Base-by-base conservation (phyloP, 1,140 invertebrate species). In the Drosophila jambulina region DNA sequence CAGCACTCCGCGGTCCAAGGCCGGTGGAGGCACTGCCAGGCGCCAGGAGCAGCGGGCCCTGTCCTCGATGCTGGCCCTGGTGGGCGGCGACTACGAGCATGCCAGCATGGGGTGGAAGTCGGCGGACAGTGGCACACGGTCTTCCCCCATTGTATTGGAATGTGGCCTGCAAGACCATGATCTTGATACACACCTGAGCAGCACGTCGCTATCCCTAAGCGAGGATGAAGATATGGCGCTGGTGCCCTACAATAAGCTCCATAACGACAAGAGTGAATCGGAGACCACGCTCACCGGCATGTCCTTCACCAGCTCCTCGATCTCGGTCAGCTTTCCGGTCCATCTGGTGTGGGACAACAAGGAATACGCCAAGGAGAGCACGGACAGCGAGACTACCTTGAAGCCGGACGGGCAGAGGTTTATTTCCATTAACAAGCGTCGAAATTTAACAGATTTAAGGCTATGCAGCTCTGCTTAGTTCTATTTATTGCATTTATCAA, bases 361-460 rank as follows among this genome's bases (percentile, higher is more conserved):
- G 3, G 71, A 62, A 0, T 86, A 48, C 21, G 21, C 54, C 9
- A 29, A 60, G 36, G 12, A 77, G 15, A 83, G 62, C 58, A 76
- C 84, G 0, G 84, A 83, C 2, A 86, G 83, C 36, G 83, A 86
- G 2, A 59, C 78, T 17, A 86, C 83, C 4, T 23, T 86, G 1
- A 74, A 42, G 25, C 71, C 83, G 1, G 83, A 86, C 25, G 84
- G 83, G 1, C 32, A 19, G 15, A 69, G 59, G 46, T 86, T 8
- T 75, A 32, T 13, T 34, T 34, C n/a, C 6, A 5, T 4, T 32
- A 13, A 19, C 27, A 17, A 19, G 1, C 9, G 5, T 21, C 19
- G 2, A 45, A 60, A 36, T 29, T 29, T 4, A 0, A 32, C 40
- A 19, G 12, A 54, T 29, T 40, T 27, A 6, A 27, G 0, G 29